Base-by-base conservation (phyloP, 2,113 vertebrate species). In the Rynchops niger region DNA sequence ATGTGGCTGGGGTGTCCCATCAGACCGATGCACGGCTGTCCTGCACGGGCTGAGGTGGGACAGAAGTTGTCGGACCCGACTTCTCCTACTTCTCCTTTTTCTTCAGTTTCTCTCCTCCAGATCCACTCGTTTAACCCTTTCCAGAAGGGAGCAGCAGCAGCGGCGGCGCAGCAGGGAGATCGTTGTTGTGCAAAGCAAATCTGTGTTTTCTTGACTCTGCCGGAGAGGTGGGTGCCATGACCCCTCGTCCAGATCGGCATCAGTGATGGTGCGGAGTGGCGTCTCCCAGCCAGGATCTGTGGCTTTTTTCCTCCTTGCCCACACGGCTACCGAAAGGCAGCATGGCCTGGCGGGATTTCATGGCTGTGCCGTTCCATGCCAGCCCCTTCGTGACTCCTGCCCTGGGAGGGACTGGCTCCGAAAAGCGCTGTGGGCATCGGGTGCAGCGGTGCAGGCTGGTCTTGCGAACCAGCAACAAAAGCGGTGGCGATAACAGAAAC, bases 171-270 rank as follows among this genome's bases (percentile, higher is more conserved):
- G 86, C 53, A 61, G 63, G 66, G 85, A 50, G 61, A 77, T 26
- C 67, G 66, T 42, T 30, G 30, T 30, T 69, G 62, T 10, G 3
- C 53, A 18, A 67, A 67, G 36, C 32, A 43, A 53, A 16, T 6
- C 4, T 38, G 9, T 40, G 56, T 38, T 40, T 27, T 27, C 27
- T 32, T 29, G 12, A 23, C 72, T 30, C 69, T 29, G 59, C 72
- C 38, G 34, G 52, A 42, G 58, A 22, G 86, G 19, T 0, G 1
- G 36, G 50, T 50, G 19, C 80, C 13, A 0, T 1, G 7, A 15
- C 49, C 72, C 53, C 29, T 3, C 1, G 4, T 62, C 42, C 1
- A 0, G n/a, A 8, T 3, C 4, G 9, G 30, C 67, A 4, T 9
- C 1, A 0, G 61, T 5, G 91, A 17, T 5, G 34, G 40, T 11